Base-by-base conservation (phyloP, 2,888 invertebrate species). In the Rotaria macrura region DNA sequence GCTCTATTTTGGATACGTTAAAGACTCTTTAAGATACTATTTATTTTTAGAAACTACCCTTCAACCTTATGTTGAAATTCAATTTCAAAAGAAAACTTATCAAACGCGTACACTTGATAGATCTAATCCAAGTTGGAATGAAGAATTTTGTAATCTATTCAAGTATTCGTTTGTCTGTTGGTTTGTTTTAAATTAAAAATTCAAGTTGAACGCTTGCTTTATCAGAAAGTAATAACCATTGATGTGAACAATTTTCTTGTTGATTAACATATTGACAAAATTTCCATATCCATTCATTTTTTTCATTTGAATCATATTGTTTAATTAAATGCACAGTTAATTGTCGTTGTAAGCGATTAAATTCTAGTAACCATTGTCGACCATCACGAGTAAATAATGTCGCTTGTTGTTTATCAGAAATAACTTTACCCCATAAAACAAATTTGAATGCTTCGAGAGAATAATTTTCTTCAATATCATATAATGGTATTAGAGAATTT, bases 51-150 rank as follows among this genome's bases (percentile, higher is more conserved):
- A n/a, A n/a, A n/a, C n/a, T n/a, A n/a, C n/a, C n/a, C n/a, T 95
- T 2, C 92, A 93, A 72, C 95, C 95, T 0, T 95, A 94, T 90
- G 93, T 96, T 9, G 93, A 94, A 88, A 92, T 94, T 3, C 93
- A 92, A 88, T 95, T 94, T 90, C 94, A 94, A 88, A 93, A 94
- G 85, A 91, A 92, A 29, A 91, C 92, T 34, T 92, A 92, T 23
- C 92, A 94, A 88, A 95, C 95, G 4, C 93, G 93, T 38, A 93
- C 94, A 0, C 94, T 94, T 0, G 93, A 94, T 87, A 96, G 96
- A 1, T 93, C 94, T 34, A 94, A 95, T 91, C 96, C 96, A 2
- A 94, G 94, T 14, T 97, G 96, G 95, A 96, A 96, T 90, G 95
- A 96, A 89, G 94, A 94, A 87, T 90, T 96, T n/a, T 93, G 93